Evolutionary conservation across 2,888 invertebrate species (phyloP).

Genomic region (Aspidiotus destructor): DNA sequence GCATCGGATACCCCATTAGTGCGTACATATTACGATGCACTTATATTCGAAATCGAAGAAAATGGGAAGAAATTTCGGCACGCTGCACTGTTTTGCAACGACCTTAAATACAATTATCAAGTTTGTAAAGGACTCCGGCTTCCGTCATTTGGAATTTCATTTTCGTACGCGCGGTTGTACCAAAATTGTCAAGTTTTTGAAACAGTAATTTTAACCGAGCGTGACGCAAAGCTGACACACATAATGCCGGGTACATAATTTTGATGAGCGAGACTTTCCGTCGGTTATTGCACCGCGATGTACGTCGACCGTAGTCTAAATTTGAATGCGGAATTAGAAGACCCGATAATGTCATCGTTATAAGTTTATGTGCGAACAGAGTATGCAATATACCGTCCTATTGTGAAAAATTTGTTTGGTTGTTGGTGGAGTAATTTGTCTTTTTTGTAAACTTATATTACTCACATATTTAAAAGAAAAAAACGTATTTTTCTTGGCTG

Average conservation of each 20-base stretch:
- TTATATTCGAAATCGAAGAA: background rate
- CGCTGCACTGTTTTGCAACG: too few relatives aligned
- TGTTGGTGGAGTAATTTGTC: too few relatives aligned
- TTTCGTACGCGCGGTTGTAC: background rate
- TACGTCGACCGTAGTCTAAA: slow-evolving; percentile 5
- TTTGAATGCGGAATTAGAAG: slow-evolving; percentile 10
- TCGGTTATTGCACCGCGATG: slow-evolving; percentile 1
- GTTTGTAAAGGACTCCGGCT: too few relatives aligned
- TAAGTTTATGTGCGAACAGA: background rate
- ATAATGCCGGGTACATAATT: background rate
- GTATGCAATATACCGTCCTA: too few relatives aligned
- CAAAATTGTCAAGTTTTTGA: background rate
- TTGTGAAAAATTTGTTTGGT: too few relatives aligned
- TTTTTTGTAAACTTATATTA: too few relatives aligned
- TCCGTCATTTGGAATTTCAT: background rate
- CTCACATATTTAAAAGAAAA: too few relatives aligned
- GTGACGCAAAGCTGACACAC: background rate
- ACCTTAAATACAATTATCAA: too few relatives aligned
- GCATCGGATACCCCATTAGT: background rate
- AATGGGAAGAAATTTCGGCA: too few relatives aligned
- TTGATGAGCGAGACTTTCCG: background rate
- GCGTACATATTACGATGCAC: background rate
- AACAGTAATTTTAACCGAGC: too few relatives aligned
- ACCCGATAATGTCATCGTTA: slow-evolving; percentile 7
- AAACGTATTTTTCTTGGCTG: too few relatives aligned